Evolutionary conservation across 2,888 invertebrate genomes (phyloP).

Genomic region (Lycocerus yunnanus): DNA sequence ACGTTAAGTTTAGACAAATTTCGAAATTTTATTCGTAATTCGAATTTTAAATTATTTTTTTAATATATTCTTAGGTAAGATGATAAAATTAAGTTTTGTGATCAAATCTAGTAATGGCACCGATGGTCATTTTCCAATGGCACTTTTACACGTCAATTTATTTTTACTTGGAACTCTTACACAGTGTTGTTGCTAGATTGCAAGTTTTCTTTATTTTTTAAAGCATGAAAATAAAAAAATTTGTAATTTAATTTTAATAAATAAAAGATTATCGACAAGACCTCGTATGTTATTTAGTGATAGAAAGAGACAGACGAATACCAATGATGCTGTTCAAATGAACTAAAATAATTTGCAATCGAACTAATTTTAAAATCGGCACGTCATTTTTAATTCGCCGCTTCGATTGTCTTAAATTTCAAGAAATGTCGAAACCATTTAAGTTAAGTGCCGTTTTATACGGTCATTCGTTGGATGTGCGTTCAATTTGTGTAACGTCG

Average conservation of each 20-base stretch:
- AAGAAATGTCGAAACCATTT: conserved; percentile 59
- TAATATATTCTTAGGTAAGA: background rate
- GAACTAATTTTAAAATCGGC: background rate
- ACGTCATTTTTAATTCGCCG: background rate
- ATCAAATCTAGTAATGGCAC: background rate
- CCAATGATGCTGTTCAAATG: background rate
- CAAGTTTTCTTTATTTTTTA: background rate
- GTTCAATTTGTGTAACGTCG: conserved; percentile 69
- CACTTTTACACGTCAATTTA: background rate
- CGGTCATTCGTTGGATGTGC: conserved; percentile 86
- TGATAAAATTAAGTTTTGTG: background rate
- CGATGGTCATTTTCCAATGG: background rate
- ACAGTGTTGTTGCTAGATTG: background rate
- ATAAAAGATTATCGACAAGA: background rate
- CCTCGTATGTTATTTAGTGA: background rate
- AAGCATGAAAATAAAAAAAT: background rate
- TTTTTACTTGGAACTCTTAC: background rate
- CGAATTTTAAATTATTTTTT: conserved; percentile 2
- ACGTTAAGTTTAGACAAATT: background rate
- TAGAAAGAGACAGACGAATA: background rate
- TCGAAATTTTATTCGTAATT: background rate
- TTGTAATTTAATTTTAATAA: background rate
- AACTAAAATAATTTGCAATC: background rate
- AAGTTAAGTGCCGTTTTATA: conserved; percentile 78
- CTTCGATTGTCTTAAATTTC: background rate